Evolutionary conservation across 2,797 vertebrate genomes (phyloP).

Genomic region (Clamator glandarius): DNA sequence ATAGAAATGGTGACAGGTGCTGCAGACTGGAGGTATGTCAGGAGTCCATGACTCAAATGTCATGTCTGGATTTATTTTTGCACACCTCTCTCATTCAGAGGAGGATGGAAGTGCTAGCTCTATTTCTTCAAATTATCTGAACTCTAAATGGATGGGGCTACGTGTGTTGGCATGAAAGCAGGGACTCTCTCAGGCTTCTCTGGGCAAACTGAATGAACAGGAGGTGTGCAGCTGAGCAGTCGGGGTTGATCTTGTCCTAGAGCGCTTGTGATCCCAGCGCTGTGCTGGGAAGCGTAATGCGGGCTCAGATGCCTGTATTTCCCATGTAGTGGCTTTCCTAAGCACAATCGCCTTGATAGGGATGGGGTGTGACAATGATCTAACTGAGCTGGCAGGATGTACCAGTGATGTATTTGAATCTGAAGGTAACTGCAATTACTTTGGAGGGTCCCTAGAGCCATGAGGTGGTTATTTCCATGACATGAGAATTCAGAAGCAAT

Average conservation of each 20-base stretch:
- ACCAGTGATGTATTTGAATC: neutral
- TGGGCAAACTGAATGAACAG: neutral
- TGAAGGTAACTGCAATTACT: neutral
- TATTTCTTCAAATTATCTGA: neutral
- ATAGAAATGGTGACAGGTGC: neutral
- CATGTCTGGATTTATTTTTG: neutral
- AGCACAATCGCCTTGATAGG: neutral
- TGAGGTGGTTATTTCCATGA: neutral
- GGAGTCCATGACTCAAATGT: neutral
- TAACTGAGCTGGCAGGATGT: neutral
- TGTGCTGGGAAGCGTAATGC: neutral
- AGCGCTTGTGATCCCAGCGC: neutral
- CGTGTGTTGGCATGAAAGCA: neutral
- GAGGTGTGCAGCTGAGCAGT: neutral
- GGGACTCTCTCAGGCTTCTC: neutral
- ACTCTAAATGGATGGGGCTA: neutral
- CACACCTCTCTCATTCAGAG: neutral
- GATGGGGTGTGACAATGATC: rapidly evolving
- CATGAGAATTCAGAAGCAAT: neutral
- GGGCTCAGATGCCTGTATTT: neutral
- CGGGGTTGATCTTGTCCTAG: neutral
- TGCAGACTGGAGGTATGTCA: neutral
- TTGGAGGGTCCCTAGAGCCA: neutral
- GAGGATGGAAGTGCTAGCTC: neutral
- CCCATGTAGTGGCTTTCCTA: neutral